Evolutionary conservation across 1,140 invertebrate species (phyloP).

Genomic region (Diorhabda sublineata): DNA sequence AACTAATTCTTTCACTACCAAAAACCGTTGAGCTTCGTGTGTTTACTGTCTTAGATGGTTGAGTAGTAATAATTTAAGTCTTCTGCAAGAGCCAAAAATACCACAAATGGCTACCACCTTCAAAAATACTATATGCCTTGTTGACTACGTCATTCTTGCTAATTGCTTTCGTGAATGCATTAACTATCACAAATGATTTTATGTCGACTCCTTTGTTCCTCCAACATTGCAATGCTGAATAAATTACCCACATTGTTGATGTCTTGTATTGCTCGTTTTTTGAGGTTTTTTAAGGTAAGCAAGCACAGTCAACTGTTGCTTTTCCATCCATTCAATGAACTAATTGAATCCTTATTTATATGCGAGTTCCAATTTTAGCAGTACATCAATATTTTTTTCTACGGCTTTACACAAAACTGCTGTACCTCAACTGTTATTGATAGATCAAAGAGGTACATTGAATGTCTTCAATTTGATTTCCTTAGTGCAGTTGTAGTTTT

Average conservation of each 20-base stretch:
- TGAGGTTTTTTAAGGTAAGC: not conserved
- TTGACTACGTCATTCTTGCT: not conserved
- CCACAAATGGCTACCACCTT: not conserved
- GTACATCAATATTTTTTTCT: too few relatives aligned
- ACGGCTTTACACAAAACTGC: too few relatives aligned
- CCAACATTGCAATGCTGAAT: not conserved
- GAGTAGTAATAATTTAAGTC: not conserved
- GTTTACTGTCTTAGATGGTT: not conserved
- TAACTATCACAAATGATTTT: constrained; percentile 4
- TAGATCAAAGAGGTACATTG: too few relatives aligned
- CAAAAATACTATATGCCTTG: not conserved
- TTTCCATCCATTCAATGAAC: too few relatives aligned
- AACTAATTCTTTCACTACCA: not conserved
- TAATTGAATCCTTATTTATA: too few relatives aligned
- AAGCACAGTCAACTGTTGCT: not conserved
- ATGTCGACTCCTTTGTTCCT: constrained; percentile 2
- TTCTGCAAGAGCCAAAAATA: not conserved
- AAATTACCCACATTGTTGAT: not conserved
- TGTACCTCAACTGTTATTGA: too few relatives aligned
- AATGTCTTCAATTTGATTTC: too few relatives aligned
- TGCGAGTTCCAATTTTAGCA: too few relatives aligned
- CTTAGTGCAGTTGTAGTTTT: too few relatives aligned
- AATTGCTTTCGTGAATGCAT: constrained; percentile 1
- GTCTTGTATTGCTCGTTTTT: not conserved
- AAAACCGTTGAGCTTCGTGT: not conserved